These are phyloP conservation scores for Eledone cirrhosa DNA, from an alignment of 2,888 invertebrate species.

Conservation along the genomic window DNA sequence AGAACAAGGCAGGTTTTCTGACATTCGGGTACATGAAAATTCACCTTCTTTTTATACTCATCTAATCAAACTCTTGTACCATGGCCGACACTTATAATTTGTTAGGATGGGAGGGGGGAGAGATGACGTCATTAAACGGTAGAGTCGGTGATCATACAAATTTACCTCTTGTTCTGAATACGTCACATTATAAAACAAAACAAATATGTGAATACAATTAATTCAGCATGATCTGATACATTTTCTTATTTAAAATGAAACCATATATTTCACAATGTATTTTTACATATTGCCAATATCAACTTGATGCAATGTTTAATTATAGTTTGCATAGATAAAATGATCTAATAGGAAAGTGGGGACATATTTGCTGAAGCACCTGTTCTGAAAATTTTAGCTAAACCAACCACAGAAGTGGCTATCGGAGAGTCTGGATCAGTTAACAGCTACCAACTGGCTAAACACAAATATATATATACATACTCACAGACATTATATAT, in stretches of 20 bases:
- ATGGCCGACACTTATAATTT: conserved; percentile 28
- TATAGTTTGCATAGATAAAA: no score
- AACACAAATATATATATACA: background rate
- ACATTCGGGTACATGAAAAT: conserved; percentile 22
- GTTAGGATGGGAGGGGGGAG: background rate
- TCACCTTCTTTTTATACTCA: conserved; percentile 11
- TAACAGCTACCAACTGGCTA: background rate
- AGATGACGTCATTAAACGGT: background rate
- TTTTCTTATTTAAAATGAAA: background rate
- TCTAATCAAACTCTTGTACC: background rate
- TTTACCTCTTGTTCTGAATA: background rate
- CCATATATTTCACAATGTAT: background rate
- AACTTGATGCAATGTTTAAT: no score
- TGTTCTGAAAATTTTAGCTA: no score
- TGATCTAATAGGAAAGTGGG: no score
- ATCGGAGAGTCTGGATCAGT: background rate
- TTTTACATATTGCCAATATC: no score
- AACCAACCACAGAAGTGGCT: no score
- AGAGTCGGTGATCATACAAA: background rate
- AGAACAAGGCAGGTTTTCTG: conserved; percentile 27
- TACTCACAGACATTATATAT: background rate
- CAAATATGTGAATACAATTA: no score
- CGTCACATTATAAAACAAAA: background rate
- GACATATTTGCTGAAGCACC: no score
- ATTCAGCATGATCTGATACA: no score